Evolutionary conservation across 2,888 invertebrate species (phyloP), one percentile per base, ranked within the genome.

Genomic region (Scaptomyza reducta): DNA sequence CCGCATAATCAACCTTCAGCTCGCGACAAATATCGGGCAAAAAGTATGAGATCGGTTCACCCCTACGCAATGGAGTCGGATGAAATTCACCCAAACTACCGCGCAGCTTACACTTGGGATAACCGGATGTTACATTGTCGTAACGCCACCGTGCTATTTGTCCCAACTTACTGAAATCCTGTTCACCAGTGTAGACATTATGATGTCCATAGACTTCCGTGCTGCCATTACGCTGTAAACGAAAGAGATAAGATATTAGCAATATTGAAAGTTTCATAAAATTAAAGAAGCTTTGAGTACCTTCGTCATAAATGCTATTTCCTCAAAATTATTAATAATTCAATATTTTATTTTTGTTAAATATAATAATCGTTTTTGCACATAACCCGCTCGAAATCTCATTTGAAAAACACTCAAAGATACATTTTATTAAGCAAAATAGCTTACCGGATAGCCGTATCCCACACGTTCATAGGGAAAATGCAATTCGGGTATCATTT

Each of bases 31-130:
- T 92, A 88, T 97, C 97, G 0, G 96, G 93, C 46, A 95, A 93
- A 90, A 96, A 96, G 84, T 96, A 92, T 18, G 91, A 90, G n/a
- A 95, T 92, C 6, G 91, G 87, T 18, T 92, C 92, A 3, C 93
- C 92, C 76, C 94, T 94, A 0, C 92, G 92, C 71, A 94, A 91
- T 67, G 94, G 92, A 0, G 95, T 95, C 0, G 95, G 94, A 89
- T 95, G 95, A 87, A 97, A 95, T 92, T 97, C 97, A 0, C 97
- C 97, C 0, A 95, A 94, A 31, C 96, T 96, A 13, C 96, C 96
- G 50, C 93, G 92, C 0, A 97, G 80, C 16, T 93, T 93, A 89
- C 95, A 96, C 1, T 93, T 89, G 0, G 87, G 74, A 69, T 93
- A 93, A 83, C 93, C 88, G 65, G 92, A 86, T 0, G 94, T 93